Base-by-base conservation (phyloP, 2,888 invertebrate genomes). In the Rhamnusium bicolor region DNA sequence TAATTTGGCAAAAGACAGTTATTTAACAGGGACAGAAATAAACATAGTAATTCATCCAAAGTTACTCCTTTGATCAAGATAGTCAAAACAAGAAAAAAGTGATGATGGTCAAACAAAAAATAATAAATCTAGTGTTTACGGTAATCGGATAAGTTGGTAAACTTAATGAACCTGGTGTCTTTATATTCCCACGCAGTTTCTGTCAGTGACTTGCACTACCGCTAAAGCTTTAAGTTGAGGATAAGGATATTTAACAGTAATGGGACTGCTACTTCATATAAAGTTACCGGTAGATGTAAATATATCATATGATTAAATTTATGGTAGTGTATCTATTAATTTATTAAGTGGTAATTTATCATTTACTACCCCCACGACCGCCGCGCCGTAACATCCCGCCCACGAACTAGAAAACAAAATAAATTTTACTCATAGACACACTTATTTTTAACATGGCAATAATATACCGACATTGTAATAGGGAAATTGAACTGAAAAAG, bases 121-220 rank as follows among this genome's bases (percentile, higher is more conserved):
- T 71, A 67, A 58, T 32, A 62, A 56, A 61, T 53, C 49, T 16
- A 21, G 32, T 29, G 81, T 81, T 81, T 81, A 82, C 79, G 79
- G 75, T 83, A 83, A 83, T 80, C 82, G 83, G 82, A 83, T 83
- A 81, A 81, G 72, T 75, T 69, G 76, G 78, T 79, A 72, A 79
- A 79, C 80, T 76, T 80, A 83, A 83, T 81, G 83, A 83, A 83
- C 81, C 79, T 73, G 79, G 78, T 79, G 77, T 79, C 79, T 81
- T n/a, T 76, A 73, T 71, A 66, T 65, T 29, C 82, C 82, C 79
- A 83, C 83, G 75, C 80, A 58, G 63, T 71, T 60, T 69, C 73
- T 71, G 71, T 68, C 71, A 71, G 60, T 78, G 78, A 77, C 79
- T 78, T 74, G 77, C 76, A 74, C 14, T 58, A 67, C 75, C 69